These are phyloP conservation scores for Malurus cyaneus DNA, from an alignment of 2,113 vertebrate genomes.

Conservation along the genomic window DNA sequence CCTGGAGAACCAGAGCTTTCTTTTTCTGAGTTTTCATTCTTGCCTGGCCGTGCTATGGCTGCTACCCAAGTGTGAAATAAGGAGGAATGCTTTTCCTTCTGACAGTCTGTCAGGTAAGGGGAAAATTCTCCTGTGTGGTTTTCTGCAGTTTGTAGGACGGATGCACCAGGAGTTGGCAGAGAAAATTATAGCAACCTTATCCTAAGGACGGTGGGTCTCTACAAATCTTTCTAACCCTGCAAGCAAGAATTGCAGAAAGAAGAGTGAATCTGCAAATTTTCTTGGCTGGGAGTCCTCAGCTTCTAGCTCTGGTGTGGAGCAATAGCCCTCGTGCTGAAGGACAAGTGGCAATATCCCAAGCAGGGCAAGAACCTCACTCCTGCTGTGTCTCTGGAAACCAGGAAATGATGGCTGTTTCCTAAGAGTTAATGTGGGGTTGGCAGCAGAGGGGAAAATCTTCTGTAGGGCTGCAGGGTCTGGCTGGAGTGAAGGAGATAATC, in stretches of 20 bases:
- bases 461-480: background rate
- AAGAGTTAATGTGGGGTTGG: background rate
- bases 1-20: background rate
- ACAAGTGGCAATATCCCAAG: background rate
- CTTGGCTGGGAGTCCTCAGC: background rate
- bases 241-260: background rate
- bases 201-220: background rate
- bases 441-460: background rate
- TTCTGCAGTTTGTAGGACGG: background rate
- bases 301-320: background rate
- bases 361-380: background rate
- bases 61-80: rapidly evolving
- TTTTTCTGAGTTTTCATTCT: background rate
- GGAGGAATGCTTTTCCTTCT: background rate
- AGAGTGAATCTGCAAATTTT: background rate
- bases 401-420: background rate
- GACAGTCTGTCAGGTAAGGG: background rate
- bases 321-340: background rate
- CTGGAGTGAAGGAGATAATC: background rate
- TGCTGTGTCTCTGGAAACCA: background rate
- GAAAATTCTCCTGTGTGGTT: background rate
- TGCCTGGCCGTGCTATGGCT: background rate
- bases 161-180: background rate
- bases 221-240: background rate
- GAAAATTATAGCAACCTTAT: background rate